Evolutionary conservation across 2,797 vertebrate genomes (phyloP), one percentile per base, ranked within the genome.

Genomic region (Eulemur rubriventer): DNA sequence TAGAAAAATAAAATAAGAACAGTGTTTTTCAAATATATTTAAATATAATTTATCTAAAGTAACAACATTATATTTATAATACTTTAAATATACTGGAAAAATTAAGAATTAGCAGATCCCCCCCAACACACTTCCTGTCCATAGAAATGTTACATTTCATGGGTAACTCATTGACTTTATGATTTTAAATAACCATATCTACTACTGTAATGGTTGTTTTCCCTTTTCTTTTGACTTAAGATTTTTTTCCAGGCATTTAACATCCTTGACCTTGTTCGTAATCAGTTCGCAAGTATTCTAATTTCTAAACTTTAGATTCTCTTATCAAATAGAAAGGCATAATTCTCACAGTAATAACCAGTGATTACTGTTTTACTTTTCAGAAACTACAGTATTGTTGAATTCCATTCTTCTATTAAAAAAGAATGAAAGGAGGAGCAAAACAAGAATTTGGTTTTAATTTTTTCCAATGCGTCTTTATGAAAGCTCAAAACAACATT

Each of bases 251-350:
- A 89, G 75, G n/a, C 63, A 76, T 28, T 94, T 93, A 93, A 83
- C 52, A 94, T 91, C 76, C 28, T 84, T 50, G 57, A 80, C 84
- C 86, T 91, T 33, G 67, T 73, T 94, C n/a, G 85, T 96, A 97
- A 96, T 95, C 52, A 92, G 89, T 89, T 83, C 84, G 92, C 30
- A 87, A 95, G 26, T 55, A 70, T 57, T 55, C 52, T 84, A 78
- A 94, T 91, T 95, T 93, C 61, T 69, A 80, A 80, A 81, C 93
- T 93, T 97, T 50, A 97, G 52, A 89, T 57, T 43, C 6, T 96
- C 59, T 78, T 43, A 65, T 57, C 97, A 97, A 95, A 95, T 75
- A 16, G 55, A 85, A 78, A 9, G 82, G 14, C 95, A 95, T 83
- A 38, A 91, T 87, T 46, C 67, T 94, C 63, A 85, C 38, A 92